phyloP scores from a whole-genome alignment of 1,140 invertebrate species.

The Melitaea cinxia region DNA sequence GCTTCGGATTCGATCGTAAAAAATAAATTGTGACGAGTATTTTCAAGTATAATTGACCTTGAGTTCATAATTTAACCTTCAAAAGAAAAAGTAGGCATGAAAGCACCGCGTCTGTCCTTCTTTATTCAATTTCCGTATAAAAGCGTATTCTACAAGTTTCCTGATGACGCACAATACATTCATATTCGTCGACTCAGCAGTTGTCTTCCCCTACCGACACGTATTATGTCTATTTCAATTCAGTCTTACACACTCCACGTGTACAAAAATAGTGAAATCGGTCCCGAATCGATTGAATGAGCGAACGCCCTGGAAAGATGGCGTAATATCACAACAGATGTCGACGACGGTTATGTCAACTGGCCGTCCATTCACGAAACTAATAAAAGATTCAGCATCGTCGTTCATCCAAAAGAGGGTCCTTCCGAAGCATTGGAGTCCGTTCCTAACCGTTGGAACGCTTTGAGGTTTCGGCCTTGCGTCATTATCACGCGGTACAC shows the following conservation, averaged over 20 bases:
- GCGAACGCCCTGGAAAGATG: constrained; percentile 53
- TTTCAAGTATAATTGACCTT: neutral
- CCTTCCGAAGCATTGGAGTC: constrained; percentile 61
- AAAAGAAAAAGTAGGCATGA: constrained; percentile 2
- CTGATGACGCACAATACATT: constrained; percentile 54
- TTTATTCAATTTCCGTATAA: constrained; percentile 35
- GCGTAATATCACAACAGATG: constrained; percentile 79
- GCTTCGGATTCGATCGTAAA: neutral
- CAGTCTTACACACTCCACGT: constrained; percentile 63
- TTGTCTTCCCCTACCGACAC: constrained; percentile 49
- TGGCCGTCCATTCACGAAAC: constrained; percentile 74
- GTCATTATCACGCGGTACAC: constrained; percentile 54
- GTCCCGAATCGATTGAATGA: constrained; percentile 58
- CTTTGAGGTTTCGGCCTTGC: constrained; percentile 54
- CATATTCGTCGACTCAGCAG: constrained; percentile 56
- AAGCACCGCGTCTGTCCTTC: constrained; percentile 7
- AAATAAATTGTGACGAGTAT: neutral
- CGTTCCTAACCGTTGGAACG: constrained; percentile 48
- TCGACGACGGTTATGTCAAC: constrained; percentile 77
- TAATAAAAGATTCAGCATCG: constrained; percentile 80
- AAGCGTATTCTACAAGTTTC: constrained; percentile 41
- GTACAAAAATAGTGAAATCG: constrained; percentile 60
- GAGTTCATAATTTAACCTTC: neutral
- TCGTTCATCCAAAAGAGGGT: constrained; percentile 71
- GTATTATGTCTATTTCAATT: constrained; percentile 60